A percentile compares a stretch with the other conserved stretches of the same genome.
Conservation (phyloP, 2,888 invertebrate species). For the Meganola albula region DNA sequence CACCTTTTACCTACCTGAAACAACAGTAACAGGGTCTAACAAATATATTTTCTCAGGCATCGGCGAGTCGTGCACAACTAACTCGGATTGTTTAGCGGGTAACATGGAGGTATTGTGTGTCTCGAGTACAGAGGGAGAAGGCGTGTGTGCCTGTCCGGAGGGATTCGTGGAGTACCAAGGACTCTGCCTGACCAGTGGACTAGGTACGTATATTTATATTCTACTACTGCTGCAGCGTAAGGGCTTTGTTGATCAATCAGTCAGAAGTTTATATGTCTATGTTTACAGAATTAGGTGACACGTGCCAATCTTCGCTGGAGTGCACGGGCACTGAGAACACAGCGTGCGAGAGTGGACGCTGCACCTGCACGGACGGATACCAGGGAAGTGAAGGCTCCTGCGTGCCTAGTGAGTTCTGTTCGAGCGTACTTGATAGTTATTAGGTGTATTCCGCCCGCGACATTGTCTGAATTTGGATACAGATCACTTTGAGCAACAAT, state of each 20-base stretch:
- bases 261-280: neutral
- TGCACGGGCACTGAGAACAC: slow-evolving; percentile 45
- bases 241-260: neutral
- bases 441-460: too few species aligned
- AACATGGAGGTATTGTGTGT: slow-evolving; percentile 50
- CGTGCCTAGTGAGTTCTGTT: slow-evolving; percentile 47
- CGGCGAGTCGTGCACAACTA: slow-evolving; percentile 49
- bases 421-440: too few species aligned
- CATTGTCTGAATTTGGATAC: too few species aligned
- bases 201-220: slow-evolving; percentile 35
- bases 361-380: slow-evolving; percentile 42
- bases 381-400: slow-evolving; percentile 39
- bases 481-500: too few species aligned
- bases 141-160: slow-evolving; percentile 51
- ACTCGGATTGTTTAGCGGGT: slow-evolving; percentile 61
- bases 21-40: neutral
- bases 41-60: slow-evolving; percentile 38
- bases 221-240: neutral
- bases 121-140: slow-evolving; percentile 30
- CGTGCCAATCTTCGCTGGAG: slow-evolving; percentile 47
- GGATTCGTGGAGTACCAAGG: slow-evolving; percentile 36
- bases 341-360: slow-evolving; percentile 31
- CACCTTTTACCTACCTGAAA: too few species aligned
- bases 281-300: slow-evolving; percentile 44
- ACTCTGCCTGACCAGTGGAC: slow-evolving; percentile 47